Percentiles rank a stretch among this genome's conserved stretches.
Conservation (phyloP, 2,113 vertebrate species). For the Melanerpes formicivorus region DNA sequence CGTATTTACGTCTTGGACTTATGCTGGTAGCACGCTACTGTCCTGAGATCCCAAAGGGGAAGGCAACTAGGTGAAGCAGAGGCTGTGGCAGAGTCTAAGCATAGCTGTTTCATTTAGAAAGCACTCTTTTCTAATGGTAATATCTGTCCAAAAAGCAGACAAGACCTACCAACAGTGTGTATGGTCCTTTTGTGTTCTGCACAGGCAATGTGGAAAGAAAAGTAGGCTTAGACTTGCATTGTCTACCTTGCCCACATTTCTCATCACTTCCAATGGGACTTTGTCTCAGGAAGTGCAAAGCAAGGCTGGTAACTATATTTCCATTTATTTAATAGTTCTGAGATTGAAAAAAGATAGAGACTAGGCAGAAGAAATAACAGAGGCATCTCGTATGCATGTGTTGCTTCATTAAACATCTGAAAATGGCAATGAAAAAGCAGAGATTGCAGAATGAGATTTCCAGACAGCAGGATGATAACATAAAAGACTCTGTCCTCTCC, state of each 20-base stretch:
- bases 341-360: not conserved
- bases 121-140: not conserved
- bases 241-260: not conserved
- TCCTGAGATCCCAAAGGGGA: not conserved
- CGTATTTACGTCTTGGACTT: not conserved
- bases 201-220: not conserved
- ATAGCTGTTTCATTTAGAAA: not conserved
- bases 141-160: not conserved
- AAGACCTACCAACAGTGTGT: not conserved
- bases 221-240: not conserved
- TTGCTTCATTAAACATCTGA: slow-evolving; percentile 57
- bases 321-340: slow-evolving; percentile 12
- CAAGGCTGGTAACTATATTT: not conserved
- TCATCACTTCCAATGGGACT: not conserved
- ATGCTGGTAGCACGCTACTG: not conserved
- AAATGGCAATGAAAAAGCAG: slow-evolving; percentile 41
- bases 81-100: not conserved
- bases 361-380: slow-evolving; percentile 14
- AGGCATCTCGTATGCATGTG: slow-evolving; percentile 4
- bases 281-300: not conserved
- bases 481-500: slow-evolving; percentile 28
- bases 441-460: slow-evolving; percentile 45
- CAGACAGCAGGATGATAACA: slow-evolving; percentile 18
- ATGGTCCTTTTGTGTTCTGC: not conserved
- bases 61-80: not conserved